Evolutionary conservation across 1,140 invertebrate species (phyloP).

Genomic region (Bilobella aurantiaca): DNA sequence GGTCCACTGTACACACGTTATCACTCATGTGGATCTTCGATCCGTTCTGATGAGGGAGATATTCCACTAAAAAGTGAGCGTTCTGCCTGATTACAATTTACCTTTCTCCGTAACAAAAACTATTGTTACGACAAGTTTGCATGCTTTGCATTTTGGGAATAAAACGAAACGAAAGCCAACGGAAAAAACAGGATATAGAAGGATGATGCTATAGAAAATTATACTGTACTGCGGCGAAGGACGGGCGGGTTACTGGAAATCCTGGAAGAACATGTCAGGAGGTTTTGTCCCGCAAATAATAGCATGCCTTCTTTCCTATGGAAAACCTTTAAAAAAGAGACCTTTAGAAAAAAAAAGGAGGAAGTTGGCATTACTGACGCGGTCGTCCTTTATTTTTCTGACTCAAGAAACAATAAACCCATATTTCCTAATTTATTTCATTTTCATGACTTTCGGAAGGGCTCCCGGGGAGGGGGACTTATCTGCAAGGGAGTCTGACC

Average conservation of each 20-base stretch:
- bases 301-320: background rate
- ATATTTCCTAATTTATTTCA: constrained; percentile 7
- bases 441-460: constrained; percentile 2
- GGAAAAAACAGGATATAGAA: background rate
- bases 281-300: background rate
- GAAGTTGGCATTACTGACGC: background rate
- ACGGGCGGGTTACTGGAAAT: background rate
- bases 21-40: background rate
- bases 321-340: too few relatives aligned
- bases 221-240: background rate
- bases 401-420: background rate
- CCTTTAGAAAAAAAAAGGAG: too few relatives aligned
- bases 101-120: background rate
- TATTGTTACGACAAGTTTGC: constrained; percentile 4
- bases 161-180: background rate
- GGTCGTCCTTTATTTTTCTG: background rate
- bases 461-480: background rate
- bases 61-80: background rate
- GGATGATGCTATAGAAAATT: background rate
- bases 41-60: background rate
- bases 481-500: background rate
- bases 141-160: background rate
- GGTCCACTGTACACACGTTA: too few relatives aligned
- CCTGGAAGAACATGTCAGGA: background rate
- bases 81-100: background rate